Base-by-base conservation (phyloP, 2,797 vertebrate species). In the Malurus leucopterus region DNA sequence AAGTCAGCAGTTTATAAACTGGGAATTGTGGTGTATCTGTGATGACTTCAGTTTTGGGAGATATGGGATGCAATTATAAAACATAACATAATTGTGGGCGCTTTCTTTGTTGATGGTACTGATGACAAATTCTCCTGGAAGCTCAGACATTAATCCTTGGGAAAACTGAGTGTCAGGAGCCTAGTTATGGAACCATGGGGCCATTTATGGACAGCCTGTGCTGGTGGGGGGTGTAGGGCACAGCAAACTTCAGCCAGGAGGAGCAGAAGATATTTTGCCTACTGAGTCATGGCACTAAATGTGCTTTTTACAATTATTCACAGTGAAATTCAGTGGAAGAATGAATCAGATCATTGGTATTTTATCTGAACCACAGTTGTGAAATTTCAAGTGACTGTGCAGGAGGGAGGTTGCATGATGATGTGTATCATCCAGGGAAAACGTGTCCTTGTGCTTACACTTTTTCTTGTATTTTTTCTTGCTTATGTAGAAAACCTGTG, bases 321-420 rank as follows among this genome's bases (percentile, higher is more conserved):
- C 43, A 34, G 71, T 24, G 49, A 78, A 88, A 91, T 88, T 82
- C 62, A 14, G 27, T 40, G 64, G 65, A 74, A 81, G 61, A 86
- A 63, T 93, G 71, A 94, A 76, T 88, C 85, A 91, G 32, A 21
- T 24, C 44, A 12, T 36, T 67, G 55, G 61, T 62, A 93, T 94
- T 90, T 91, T 53, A 65, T 76, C 57, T 82, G 38, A 89, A 72
- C 27, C 29, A 36, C 40, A 70, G 78, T 54, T 90, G 72, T 40
- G 86, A 91, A 90, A 94, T 32, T 63, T 32, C 29, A 53, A 19
- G 59, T 90, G 53, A 78, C 77, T 91, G 1, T 19, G 61, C 57
- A 67, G 68, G 65, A 93, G 75, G 36, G 34, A 36, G 38, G 32
- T 41, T 72, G 38, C 32, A 23, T 34, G 58, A 30, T 77, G 40